phyloP scores from a whole-genome alignment of 2,797 vertebrate species.

The Tangara arthus region DNA sequence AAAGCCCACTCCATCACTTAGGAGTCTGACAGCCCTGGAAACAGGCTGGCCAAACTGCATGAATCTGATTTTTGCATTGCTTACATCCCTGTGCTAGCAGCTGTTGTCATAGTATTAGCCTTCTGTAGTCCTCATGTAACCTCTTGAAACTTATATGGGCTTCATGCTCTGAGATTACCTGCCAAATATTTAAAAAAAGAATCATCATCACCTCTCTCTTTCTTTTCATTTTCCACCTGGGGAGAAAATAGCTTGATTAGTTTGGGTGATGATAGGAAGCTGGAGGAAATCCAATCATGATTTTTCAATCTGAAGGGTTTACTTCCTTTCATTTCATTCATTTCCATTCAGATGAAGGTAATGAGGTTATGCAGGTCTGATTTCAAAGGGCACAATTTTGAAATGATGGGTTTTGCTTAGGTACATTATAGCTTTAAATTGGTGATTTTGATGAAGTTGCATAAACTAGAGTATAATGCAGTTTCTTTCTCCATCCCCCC shows the following conservation, averaged over 20 bases:
- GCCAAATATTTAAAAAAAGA: slow-evolving; percentile 33
- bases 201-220: neutral
- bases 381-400: slow-evolving; percentile 33
- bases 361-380: slow-evolving; percentile 34
- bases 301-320: slow-evolving; percentile 53
- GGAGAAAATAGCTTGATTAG: slow-evolving; percentile 51
- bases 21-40: neutral
- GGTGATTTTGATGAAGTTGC: slow-evolving; percentile 47
- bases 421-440: slow-evolving; percentile 19
- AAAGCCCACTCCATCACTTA: neutral
- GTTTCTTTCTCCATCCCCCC: neutral
- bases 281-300: slow-evolving; percentile 39
- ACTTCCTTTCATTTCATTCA: slow-evolving; percentile 41
- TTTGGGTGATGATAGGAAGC: slow-evolving; percentile 37
- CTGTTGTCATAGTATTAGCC: slow-evolving; percentile 27
- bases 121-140: slow-evolving; percentile 28
- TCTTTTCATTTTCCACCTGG: slow-evolving; percentile 48
- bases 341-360: slow-evolving; percentile 36
- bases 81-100: neutral
- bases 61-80: neutral
- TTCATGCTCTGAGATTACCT: neutral
- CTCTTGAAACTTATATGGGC: slow-evolving; percentile 12
- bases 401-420: slow-evolving; percentile 20
- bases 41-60: neutral
- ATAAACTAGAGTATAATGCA: slow-evolving; percentile 18